A percentile compares a stretch with the other conserved stretches of the same genome.
These are phyloP conservation scores for Sycobia sp. DNA, from an alignment of 1,140 invertebrate genomes.

Conservation along the genomic window DNA sequence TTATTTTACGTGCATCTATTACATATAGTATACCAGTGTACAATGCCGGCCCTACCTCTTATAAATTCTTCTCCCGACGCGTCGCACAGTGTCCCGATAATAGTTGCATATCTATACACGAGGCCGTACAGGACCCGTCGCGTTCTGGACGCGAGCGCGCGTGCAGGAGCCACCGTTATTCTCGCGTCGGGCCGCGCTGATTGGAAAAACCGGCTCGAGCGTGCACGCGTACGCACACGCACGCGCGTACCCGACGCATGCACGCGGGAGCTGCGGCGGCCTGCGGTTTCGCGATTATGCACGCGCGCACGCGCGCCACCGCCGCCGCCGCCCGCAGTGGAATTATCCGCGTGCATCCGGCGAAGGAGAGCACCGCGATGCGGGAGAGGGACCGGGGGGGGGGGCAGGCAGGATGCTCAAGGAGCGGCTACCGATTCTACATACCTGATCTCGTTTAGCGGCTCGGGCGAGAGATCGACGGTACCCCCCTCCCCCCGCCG, in stretches of 20 bases:
- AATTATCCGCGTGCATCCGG: conserved; percentile 32
- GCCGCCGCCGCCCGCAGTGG: background rate
- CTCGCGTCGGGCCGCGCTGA: too few species aligned
- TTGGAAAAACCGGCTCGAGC: too few species aligned
- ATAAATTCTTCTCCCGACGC: too few species aligned
- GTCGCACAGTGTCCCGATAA: too few species aligned
- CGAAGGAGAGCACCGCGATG: background rate
- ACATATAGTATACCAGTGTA: too few species aligned
- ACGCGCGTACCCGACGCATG: background rate
- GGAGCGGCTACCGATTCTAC: conserved; percentile 39
- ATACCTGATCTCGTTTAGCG: conserved; percentile 35
- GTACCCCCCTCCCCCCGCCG: background rate
- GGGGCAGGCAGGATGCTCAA: conserved; percentile 18
- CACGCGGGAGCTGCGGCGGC: too few species aligned
- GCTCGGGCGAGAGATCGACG: background rate
- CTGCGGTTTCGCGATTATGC: conserved; percentile 36
- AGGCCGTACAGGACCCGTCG: too few species aligned
- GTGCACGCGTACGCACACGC: conserved; percentile 4
- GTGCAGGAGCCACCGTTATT: too few species aligned
- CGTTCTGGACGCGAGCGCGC: too few species aligned
- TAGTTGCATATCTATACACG: too few species aligned
- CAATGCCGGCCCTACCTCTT: too few species aligned
- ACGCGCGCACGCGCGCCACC: conserved; percentile 1
- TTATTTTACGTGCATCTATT: too few species aligned
- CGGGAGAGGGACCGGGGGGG: background rate